Evolutionary conservation across 1,140 invertebrate genomes (phyloP), one percentile per base, ranked within the genome.

Genomic region (Calosoma granatense): DNA sequence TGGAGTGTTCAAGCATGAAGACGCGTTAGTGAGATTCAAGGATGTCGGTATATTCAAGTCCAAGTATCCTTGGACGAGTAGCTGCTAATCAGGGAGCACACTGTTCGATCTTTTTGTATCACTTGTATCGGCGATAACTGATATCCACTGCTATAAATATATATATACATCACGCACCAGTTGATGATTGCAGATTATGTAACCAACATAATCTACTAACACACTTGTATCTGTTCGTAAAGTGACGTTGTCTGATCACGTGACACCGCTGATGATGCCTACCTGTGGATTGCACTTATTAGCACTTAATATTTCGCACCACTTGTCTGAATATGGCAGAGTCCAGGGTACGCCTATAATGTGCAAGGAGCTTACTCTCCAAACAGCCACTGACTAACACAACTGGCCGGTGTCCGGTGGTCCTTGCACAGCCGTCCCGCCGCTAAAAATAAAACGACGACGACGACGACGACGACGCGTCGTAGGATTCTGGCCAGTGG

Each of bases 381-480:
- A 36, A 36, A 47, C 41, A 47, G 41, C 41, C 41, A 47, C 41
- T 47, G 41, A 47, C 41, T 47, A 17, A 47, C 41, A 4, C 41
- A 47, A 47, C 6, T 47, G 41, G 41, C 41, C 41, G 9, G 6
- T 30, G 26, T 4, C 4, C 26, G 26, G 41, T 47, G 41, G 17
- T 6, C 9, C 17, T 47, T 47, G 41, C 41, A 47, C 6, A 6
- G 41, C 41, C 41, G 41, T 36, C 26, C 26, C 41, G 41, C 9
- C 41, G 17, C 41, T 47, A 47, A 47, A 47, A 47, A 47, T 47
- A 47, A 47, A 30, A 30, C 14, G 14, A 6, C 26, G 6, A 14
- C 26, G 26, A 30, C 26, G 26, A 4, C 26, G 14, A 36, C 26
- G 41, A 47, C 15, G 15, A 11, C 17, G 6, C 6, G 41, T 12